phyloP scores from a whole-genome alignment of 2,888 invertebrate species.

The Ischnus inquisitorius region DNA sequence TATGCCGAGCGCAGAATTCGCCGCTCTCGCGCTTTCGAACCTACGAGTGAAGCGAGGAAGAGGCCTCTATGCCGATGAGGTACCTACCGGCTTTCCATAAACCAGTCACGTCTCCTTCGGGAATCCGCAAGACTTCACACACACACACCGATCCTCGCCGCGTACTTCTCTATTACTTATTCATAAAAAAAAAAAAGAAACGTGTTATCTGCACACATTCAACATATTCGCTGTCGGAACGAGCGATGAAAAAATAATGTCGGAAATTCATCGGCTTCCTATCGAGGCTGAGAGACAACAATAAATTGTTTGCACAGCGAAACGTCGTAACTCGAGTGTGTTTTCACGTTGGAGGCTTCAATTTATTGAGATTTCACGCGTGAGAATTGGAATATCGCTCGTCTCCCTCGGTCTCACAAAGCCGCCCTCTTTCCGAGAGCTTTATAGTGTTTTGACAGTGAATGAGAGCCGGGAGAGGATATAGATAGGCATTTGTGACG shows the following conservation, averaged over 20 bases:
- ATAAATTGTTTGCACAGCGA: slow-evolving; percentile 12
- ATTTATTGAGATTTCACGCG: slow-evolving; percentile 43
- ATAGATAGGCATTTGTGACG: slow-evolving; percentile 42
- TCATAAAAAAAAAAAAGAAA: neutral
- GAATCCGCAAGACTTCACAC: slow-evolving; percentile 60
- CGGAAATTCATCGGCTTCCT: slow-evolving; percentile 1
- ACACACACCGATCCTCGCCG: slow-evolving; percentile 39
- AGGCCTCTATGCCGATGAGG: slow-evolving; percentile 49
- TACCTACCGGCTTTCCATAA: slow-evolving; percentile 71
- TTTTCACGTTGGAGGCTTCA: neutral
- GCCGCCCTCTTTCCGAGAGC: neutral
- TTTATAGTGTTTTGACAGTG: slow-evolving; percentile 57
- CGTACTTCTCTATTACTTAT: neutral
- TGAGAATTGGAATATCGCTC: slow-evolving; percentile 41
- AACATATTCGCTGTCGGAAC: neutral
- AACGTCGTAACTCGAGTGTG: neutral
- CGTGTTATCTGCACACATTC: neutral
- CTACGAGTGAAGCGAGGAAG: slow-evolving; percentile 47
- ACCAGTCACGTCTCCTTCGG: slow-evolving; percentile 71
- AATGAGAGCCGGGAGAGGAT: neutral
- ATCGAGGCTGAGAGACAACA: slow-evolving; percentile 1
- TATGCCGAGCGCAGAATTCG: slow-evolving; percentile 50
- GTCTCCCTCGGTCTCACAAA: neutral
- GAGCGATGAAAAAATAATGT: neutral
- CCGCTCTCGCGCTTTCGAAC: slow-evolving; percentile 48